Percentiles rank a stretch among this genome's conserved stretches.
These are phyloP conservation scores for Eupithecia abbreviata DNA, from an alignment of 2,888 invertebrate genomes.

Conservation along the genomic window DNA sequence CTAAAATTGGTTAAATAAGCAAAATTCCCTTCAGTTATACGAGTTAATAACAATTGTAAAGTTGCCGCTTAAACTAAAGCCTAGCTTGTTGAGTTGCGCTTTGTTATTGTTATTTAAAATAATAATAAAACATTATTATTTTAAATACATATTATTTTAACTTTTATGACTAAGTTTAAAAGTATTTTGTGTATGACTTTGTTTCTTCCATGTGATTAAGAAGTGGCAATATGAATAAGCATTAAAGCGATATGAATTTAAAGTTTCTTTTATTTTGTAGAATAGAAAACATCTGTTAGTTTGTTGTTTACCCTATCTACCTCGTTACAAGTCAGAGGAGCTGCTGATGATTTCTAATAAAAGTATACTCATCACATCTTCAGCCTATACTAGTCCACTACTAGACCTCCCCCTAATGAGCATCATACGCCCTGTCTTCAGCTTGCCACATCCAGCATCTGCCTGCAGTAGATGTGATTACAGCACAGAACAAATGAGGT, in stretches of 20 bases:
- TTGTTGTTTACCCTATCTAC: not conserved
- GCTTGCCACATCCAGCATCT: too few relatives aligned
- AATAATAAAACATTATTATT: conserved; percentile 65
- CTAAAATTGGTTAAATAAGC: not conserved
- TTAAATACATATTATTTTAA: conserved; percentile 64
- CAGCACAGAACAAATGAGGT: too few relatives aligned
- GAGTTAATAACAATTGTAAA: conserved; percentile 22
- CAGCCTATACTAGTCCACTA: not conserved
- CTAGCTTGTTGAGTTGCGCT: conserved; percentile 61
- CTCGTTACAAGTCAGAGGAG: too few relatives aligned
- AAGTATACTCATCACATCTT: not conserved
- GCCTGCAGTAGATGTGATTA: too few relatives aligned
- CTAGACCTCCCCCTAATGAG: too few relatives aligned
- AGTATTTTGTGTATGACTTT: conserved; percentile 75
- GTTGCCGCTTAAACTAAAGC: conserved; percentile 34
- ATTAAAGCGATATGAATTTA: conserved; percentile 62
- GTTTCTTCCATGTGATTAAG: conserved; percentile 81
- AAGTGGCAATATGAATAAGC: conserved; percentile 79
- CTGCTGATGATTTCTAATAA: not conserved
- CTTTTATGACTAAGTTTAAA: conserved; percentile 69
- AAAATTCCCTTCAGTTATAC: conserved; percentile 3
- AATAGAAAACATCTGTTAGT: not conserved
- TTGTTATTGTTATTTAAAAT: conserved; percentile 79
- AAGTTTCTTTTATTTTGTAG: conserved; percentile 27
- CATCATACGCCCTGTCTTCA: too few relatives aligned